Percentiles rank a stretch among this genome's conserved stretches.
Evolutionary conservation across 2,888 invertebrate genomes (phyloP).

Genomic region (Orchestes rusci): DNA sequence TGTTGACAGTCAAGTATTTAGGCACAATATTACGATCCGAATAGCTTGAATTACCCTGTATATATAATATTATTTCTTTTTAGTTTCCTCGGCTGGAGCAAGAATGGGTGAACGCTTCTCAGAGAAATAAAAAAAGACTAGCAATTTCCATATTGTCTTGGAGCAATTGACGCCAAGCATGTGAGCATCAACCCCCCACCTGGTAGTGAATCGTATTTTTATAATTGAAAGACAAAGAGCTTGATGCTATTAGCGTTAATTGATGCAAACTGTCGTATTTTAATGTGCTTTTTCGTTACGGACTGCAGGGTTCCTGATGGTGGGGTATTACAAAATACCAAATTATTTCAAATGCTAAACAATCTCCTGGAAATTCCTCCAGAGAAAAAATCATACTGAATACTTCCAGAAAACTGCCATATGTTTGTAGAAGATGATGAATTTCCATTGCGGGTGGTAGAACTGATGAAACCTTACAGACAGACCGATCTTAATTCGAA

Average conservation of each 20-base stretch:
- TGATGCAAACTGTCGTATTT: slow-evolving; percentile 3
- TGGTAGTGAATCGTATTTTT: slow-evolving; percentile 1
- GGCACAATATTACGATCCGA: no score
- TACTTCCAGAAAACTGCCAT: neutral
- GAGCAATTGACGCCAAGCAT: neutral
- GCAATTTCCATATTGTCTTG: slow-evolving; percentile 1
- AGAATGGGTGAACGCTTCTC: neutral
- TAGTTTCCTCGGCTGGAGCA: slow-evolving; percentile 1
- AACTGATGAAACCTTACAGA: neutral
- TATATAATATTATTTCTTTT: neutral
- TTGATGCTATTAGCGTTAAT: slow-evolving; percentile 1
- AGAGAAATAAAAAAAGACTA: neutral
- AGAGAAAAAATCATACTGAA: neutral
- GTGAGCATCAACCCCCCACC: neutral
- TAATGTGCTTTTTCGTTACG: neutral
- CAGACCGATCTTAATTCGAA: neutral
- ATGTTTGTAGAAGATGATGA: neutral
- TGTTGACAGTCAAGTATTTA: no score
- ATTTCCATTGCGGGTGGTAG: neutral
- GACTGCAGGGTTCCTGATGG: neutral
- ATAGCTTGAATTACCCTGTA: no score
- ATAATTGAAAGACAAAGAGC: slow-evolving; percentile 1
- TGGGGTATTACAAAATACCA: neutral
- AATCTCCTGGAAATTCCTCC: neutral
- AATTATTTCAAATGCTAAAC: neutral